These are phyloP conservation scores for Nesidiocoris tenuis DNA, from an alignment of 2,888 invertebrate species.

Conservation along the genomic window DNA sequence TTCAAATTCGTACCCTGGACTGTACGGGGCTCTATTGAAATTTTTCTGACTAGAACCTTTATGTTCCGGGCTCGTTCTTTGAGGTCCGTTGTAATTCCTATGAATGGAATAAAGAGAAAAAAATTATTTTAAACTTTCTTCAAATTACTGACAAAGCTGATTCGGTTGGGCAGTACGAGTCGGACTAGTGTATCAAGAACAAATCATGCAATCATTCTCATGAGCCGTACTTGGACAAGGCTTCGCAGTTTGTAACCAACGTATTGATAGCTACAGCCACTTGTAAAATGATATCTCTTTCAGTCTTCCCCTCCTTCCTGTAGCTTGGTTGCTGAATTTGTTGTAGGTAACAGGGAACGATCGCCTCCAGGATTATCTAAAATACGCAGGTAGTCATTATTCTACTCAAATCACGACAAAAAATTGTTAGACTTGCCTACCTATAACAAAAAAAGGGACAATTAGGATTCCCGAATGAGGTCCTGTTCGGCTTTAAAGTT, in stretches of 20 bases:
- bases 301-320: conserved; percentile 88
- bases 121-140: not conserved
- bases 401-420: too few relatives aligned
- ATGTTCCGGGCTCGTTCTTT: conserved; percentile 86
- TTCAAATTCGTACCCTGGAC: conserved; percentile 81
- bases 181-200: too few relatives aligned
- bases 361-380: conserved; percentile 92
- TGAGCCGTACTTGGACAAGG: conserved; percentile 93
- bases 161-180: too few relatives aligned
- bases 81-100: conserved; percentile 91
- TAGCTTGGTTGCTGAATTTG: conserved; percentile 88
- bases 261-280: conserved; percentile 93
- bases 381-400: not conserved
- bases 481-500: too few relatives aligned
- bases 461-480: too few relatives aligned
- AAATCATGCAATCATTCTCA: conserved; percentile 57
- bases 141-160: too few relatives aligned
- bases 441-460: too few relatives aligned
- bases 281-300: conserved; percentile 88
- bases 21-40: conserved; percentile 69
- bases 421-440: too few relatives aligned
- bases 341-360: conserved; percentile 91
- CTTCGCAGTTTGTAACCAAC: conserved; percentile 93
- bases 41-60: conserved; percentile 88
- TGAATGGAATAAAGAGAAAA: conserved; percentile 49